Percentiles rank a stretch among this genome's conserved stretches.
These are phyloP conservation scores for Gadopsis marmoratus DNA, from an alignment of 2,797 vertebrate genomes.

Conservation along the genomic window DNA sequence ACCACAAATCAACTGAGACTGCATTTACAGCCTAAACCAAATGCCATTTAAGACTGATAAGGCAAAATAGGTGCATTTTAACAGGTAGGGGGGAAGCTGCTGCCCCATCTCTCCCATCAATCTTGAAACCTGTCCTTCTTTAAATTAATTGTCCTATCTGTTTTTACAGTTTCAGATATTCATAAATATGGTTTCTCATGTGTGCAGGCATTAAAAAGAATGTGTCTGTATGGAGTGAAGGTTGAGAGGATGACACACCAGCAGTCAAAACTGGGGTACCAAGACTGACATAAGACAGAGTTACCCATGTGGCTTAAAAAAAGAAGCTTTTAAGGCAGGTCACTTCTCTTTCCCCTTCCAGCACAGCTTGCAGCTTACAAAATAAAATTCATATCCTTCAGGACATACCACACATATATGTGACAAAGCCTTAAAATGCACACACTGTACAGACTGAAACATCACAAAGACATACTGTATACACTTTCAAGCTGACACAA, in stretches of 20 bases:
- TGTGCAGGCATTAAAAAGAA: constrained; percentile 15
- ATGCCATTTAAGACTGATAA: constrained; percentile 52
- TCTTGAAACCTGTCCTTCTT: constrained; percentile 15
- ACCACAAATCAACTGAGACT: constrained; percentile 49
- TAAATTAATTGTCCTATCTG: constrained; percentile 49
- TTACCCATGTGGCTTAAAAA: constrained; percentile 14
- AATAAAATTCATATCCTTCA: constrained; percentile 32
- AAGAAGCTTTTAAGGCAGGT: constrained; percentile 30
- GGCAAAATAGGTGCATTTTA: constrained; percentile 55
- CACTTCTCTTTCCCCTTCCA: constrained; percentile 21
- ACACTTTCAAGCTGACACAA: constrained; percentile 34
- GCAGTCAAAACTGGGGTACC: constrained; percentile 32
- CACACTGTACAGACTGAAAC: neutral
- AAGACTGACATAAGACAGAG: constrained; percentile 28
- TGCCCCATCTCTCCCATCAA: constrained; percentile 13
- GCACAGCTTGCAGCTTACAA: constrained; percentile 16
- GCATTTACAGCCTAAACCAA: constrained; percentile 38
- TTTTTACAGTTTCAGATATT: constrained; percentile 34
- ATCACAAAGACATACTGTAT: constrained; percentile 1
- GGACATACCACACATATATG: constrained; percentile 19
- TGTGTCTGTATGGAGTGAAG: constrained; percentile 7
- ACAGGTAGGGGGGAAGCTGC: constrained; percentile 31
- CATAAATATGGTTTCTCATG: constrained; percentile 19
- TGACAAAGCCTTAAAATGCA: constrained; percentile 41
- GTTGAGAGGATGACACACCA: constrained; percentile 10